These are phyloP conservation scores for Glyphotaelius pellucidus DNA, from an alignment of 2,888 invertebrate species.

Conservation along the genomic window DNA sequence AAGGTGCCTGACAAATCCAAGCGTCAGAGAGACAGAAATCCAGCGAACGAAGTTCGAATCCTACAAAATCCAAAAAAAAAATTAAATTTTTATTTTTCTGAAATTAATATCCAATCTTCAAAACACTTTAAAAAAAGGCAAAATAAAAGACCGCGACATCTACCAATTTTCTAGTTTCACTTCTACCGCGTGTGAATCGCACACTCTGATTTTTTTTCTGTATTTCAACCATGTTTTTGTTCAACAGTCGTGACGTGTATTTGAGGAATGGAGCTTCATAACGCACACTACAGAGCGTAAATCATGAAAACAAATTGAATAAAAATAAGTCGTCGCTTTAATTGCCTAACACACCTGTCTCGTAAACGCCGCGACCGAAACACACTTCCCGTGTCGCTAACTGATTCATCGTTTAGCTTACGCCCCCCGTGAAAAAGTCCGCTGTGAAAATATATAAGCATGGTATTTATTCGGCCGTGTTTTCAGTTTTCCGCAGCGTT, in stretches of 20 bases:
- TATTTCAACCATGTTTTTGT: neutral
- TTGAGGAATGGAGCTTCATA: neutral
- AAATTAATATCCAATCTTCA: no score
- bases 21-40: no score
- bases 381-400: constrained; percentile 35
- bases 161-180: no score
- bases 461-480: constrained; percentile 29
- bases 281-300: neutral
- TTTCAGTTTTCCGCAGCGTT: constrained; percentile 40
- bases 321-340: neutral
- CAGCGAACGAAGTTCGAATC: no score
- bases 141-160: no score
- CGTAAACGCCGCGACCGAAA: constrained; percentile 24
- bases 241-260: neutral
- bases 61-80: no score
- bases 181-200: no score
- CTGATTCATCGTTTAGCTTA: constrained; percentile 48
- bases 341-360: constrained; percentile 42
- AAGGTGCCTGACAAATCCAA: no score
- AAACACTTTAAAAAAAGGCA: no score
- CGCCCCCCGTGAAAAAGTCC: neutral
- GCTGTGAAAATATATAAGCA: constrained; percentile 5
- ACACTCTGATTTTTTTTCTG: no score
- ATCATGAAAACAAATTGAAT: constrained; percentile 13
- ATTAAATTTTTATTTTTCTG: no score